Evolutionary conservation across 2,113 vertebrate species (phyloP).

Genomic region (Myotis lucifugus): DNA sequence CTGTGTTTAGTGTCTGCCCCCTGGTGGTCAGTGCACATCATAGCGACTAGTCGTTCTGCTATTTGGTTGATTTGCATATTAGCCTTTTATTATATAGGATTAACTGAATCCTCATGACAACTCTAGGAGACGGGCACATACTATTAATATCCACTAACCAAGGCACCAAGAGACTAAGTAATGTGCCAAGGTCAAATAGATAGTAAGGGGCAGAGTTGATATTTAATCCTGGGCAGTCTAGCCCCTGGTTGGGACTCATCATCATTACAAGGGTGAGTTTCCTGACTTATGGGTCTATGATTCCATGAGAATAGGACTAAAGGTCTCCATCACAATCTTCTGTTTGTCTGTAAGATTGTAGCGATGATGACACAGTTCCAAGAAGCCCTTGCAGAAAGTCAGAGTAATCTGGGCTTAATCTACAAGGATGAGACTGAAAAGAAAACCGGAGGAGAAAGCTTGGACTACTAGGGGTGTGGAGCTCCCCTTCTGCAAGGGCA

Average conservation of each 20-base stretch:
- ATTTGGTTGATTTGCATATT: no score
- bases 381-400: not conserved
- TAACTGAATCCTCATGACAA: not conserved
- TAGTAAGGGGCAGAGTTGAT: not conserved
- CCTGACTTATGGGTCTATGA: not conserved
- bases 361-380: not conserved
- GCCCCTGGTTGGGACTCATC: not conserved
- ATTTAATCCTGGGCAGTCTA: not conserved
- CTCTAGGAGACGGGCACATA: not conserved
- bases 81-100: not conserved
- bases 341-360: not conserved
- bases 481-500: not conserved
- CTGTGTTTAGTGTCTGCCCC: no score
- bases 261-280: not conserved
- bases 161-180: conserved; percentile 3
- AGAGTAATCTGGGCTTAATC: not conserved
- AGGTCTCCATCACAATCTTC: not conserved
- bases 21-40: no score
- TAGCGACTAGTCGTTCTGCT: no score
- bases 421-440: not conserved
- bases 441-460: not conserved
- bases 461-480: not conserved
- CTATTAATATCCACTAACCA: not conserved
- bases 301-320: not conserved
- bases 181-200: not conserved